Conservation (phyloP, 1,140 invertebrate genomes). For the Linepithema humile region DNA sequence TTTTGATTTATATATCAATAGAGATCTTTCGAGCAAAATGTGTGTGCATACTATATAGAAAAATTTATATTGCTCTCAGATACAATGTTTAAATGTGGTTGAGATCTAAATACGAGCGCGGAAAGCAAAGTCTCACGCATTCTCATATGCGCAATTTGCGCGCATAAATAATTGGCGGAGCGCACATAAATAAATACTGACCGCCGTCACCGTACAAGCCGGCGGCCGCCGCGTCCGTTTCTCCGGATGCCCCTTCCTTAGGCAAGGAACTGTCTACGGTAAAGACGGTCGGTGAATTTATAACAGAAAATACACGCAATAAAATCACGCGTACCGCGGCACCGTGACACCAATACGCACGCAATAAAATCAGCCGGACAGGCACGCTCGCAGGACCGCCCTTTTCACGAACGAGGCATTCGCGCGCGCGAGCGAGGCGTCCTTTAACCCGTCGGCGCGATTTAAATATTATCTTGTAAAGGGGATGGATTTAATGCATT, state of each 20-base stretch:
- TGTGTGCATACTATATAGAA: too few species aligned
- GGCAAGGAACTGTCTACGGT: constrained; percentile 9
- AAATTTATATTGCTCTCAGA: too few species aligned
- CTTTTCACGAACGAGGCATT: too few species aligned
- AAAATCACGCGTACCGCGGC: constrained; percentile 68
- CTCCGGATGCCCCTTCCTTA: not conserved
- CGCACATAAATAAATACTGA: constrained; percentile 44
- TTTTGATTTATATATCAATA: too few species aligned
- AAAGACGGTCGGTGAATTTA: constrained; percentile 76
- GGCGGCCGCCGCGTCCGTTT: constrained; percentile 36
- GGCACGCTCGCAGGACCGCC: constrained; percentile 37
- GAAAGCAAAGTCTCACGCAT: constrained; percentile 45
- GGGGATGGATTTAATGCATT: constrained; percentile 81
- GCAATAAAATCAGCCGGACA: constrained; percentile 60
- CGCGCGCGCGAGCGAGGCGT: constrained; percentile 25
- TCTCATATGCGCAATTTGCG: constrained; percentile 10
- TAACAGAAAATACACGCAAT: constrained; percentile 82
- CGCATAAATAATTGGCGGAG: constrained; percentile 40
- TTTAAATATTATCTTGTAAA: constrained; percentile 82
- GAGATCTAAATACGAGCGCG: not conserved
- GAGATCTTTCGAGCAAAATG: too few species aligned
- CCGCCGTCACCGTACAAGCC: not conserved
- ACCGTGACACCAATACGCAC: constrained; percentile 60
- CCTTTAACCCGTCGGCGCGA: constrained; percentile 69
- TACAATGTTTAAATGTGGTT: not conserved